Percentiles rank a stretch among this genome's conserved stretches.
Conservation (phyloP, 2,113 vertebrate genomes). For the Eurystomus gularis region DNA sequence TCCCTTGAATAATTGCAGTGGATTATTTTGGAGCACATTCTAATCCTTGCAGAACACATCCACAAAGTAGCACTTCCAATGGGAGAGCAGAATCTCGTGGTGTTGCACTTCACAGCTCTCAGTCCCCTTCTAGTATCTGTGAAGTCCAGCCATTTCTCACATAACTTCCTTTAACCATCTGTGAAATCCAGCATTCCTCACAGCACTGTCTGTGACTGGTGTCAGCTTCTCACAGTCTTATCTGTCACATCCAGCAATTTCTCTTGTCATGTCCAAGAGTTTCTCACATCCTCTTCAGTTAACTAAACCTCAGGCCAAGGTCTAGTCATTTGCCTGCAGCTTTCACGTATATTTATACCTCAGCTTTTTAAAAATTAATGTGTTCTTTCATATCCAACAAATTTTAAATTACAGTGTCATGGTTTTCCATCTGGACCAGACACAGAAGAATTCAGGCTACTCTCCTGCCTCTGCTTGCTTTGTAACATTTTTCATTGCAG, state of each 20-base stretch:
- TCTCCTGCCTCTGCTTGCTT: background rate
- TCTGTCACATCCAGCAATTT: background rate
- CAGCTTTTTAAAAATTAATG: background rate
- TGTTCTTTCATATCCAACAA: background rate
- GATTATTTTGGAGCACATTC: background rate
- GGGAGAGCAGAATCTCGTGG: background rate
- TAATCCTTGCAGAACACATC: background rate
- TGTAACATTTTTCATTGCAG: background rate
- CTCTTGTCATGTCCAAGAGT: background rate
- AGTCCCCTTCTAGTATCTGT: background rate
- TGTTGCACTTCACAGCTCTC: background rate
- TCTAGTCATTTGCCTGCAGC: background rate
- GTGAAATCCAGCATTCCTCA: background rate
- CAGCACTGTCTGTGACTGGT: background rate
- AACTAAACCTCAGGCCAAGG: background rate
- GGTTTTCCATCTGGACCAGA: background rate
- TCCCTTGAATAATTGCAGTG: background rate
- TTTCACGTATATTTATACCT: background rate
- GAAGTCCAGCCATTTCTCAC: background rate
- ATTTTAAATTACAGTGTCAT: background rate
- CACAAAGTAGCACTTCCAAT: background rate
- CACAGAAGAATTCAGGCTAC: background rate
- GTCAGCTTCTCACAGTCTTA: background rate
- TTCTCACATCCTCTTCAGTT: background rate
- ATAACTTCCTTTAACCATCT: background rate